These are phyloP conservation scores for Bubo bubo DNA, from an alignment of 2,113 vertebrate species.

Conservation along the genomic window DNA sequence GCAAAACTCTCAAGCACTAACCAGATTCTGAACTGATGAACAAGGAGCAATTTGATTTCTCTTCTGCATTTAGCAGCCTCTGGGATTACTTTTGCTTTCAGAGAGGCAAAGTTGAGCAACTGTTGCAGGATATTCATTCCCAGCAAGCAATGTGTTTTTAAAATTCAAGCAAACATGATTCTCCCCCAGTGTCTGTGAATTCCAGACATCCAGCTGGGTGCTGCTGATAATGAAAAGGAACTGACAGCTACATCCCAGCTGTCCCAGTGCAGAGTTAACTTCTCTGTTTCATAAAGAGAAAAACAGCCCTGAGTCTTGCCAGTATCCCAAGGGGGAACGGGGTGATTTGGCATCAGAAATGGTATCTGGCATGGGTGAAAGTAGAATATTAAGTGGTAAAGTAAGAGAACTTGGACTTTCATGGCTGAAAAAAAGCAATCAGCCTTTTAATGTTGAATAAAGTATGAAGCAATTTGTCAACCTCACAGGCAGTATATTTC, in stretches of 20 bases:
- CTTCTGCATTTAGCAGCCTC: not conserved
- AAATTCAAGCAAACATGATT: conserved; percentile 22
- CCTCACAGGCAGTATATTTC: not conserved
- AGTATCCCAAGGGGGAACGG: accelerated
- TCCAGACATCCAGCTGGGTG: conserved; percentile 58
- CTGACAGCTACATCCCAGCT: conserved; percentile 47
- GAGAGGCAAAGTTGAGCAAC: conserved; percentile 23
- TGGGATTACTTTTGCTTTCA: conserved; percentile 31
- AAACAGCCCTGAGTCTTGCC: not conserved
- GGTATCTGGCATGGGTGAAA: not conserved
- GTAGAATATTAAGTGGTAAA: not conserved
- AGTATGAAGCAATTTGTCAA: not conserved
- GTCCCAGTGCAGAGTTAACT: not conserved
- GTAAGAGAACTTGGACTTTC: not conserved
- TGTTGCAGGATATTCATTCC: conserved; percentile 8
- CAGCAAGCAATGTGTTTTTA: conserved; percentile 47
- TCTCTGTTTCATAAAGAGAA: conserved; percentile 4
- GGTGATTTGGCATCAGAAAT: not conserved
- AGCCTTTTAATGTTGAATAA: not conserved
- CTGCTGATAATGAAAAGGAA: conserved; percentile 47
- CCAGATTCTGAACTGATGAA: not conserved
- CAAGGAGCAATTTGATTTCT: conserved; percentile 14
- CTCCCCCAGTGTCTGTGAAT: conserved; percentile 14
- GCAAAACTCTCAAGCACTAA: not conserved
- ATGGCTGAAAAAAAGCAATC: not conserved